Conservation (phyloP, 1,140 invertebrate genomes). For the Polypedilum vanderplanki region DNA sequence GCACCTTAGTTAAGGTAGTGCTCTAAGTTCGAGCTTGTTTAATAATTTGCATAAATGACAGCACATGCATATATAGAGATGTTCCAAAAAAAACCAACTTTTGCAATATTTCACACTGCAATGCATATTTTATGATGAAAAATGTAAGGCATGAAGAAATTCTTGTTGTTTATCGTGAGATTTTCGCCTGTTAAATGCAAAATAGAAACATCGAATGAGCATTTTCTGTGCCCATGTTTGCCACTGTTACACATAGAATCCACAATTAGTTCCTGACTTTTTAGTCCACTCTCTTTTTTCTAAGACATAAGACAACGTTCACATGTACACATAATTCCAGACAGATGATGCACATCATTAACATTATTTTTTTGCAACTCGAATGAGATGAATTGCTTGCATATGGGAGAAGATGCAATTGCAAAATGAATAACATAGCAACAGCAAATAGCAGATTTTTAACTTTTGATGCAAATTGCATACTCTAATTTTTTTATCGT, state of each 20-base stretch:
- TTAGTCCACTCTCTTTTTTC: background rate
- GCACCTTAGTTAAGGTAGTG: background rate
- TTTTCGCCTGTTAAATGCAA: slow-evolving; percentile 19
- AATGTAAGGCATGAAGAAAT: slow-evolving; percentile 20
- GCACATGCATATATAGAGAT: slow-evolving; percentile 7
- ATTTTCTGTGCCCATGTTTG: slow-evolving; percentile 16
- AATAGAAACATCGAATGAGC: slow-evolving; percentile 24
- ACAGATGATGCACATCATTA: slow-evolving; percentile 19
- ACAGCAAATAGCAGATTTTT: no score
- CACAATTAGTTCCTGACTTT: slow-evolving; percentile 21
- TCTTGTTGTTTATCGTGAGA: slow-evolving; percentile 1
- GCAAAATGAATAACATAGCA: no score
- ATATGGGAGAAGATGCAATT: background rate
- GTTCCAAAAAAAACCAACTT: background rate
- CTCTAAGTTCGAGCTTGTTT: background rate
- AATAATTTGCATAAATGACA: slow-evolving; percentile 16
- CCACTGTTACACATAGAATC: background rate
- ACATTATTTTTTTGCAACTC: background rate
- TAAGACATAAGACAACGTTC: background rate
- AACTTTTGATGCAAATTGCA: background rate
- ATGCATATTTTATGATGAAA: slow-evolving; percentile 2
- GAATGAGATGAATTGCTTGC: slow-evolving; percentile 7
- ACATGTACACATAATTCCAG: background rate
- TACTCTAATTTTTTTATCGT: slow-evolving; percentile 19
- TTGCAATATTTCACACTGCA: background rate